Evolutionary conservation across 2,797 vertebrate species (phyloP), one percentile per base, ranked within the genome.

Genomic region (Rousettus madagascariensis): DNA sequence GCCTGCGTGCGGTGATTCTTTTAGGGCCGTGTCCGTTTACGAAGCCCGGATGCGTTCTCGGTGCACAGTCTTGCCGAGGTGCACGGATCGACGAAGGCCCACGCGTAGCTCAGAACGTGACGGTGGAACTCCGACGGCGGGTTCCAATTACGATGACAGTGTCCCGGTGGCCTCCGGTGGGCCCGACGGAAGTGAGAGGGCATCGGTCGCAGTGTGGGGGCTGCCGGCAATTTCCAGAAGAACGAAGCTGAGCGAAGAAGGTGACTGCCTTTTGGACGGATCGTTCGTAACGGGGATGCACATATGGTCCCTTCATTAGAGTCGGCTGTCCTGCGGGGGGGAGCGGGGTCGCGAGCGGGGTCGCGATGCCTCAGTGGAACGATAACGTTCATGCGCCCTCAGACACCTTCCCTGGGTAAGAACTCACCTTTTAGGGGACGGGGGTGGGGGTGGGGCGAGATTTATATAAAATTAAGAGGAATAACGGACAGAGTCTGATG

Each of bases 321-420:
- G 38, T 1, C 78, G 51, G 20, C 41, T 68, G 77, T 74, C 75
- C 68, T 63, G 22, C 28, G 10, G 55, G 22, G 17, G 68, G 38
- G 63, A 94, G 92, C 78, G 74, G 28, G n/a, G 92, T 12, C 41
- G 17, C 33, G 24, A 65, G 92, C 78, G 74, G 28, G n/a, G 92
- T 12, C 41, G 17, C 33, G 24, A 65, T 0, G n/a, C 30, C 26
- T 5, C 1, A 16, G 46, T 38, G 38, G 71, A 24, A 26, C 61
- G 65, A 30, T 12, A 33, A 57, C 0, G 4, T 36, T 1, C 3
- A 0, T 46, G 66, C 53, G 33, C 33, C 57, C 20, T 63, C 91
- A 75, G 92, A 24, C 12, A 91, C 86, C 53, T 66, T 69, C 8
- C 17, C 22, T 6, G 28, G 30, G 7, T 65, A 8, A 49, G 3